phyloP scores from a whole-genome alignment of 2,113 vertebrate species.

The Gymnobelideus leadbeateri region DNA sequence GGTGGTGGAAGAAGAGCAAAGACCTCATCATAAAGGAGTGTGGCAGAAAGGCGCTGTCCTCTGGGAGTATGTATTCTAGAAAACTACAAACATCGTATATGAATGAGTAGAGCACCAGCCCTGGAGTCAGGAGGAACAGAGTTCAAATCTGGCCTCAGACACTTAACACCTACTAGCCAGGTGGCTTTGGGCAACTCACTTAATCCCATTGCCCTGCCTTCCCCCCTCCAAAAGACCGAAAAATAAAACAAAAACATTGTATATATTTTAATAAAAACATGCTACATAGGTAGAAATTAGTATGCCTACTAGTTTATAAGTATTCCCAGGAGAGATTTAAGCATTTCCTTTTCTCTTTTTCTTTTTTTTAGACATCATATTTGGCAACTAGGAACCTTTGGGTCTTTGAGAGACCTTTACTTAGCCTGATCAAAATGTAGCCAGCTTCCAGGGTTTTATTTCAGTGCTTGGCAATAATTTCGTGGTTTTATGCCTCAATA shows the following conservation, averaged over 20 bases:
- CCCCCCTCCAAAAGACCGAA: too few relatives aligned
- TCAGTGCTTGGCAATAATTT: conserved; percentile 36
- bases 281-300: neutral
- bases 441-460: conserved; percentile 31
- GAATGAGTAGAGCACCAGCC: too few relatives aligned
- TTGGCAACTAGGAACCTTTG: conserved; percentile 20
- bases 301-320: conserved; percentile 2
- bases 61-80: conserved; percentile 11
- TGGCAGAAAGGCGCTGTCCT: neutral
- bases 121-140: too few relatives aligned
- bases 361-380: conserved; percentile 32
- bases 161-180: too few relatives aligned
- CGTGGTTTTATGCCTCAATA: neutral
- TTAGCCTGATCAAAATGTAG: conserved; percentile 26
- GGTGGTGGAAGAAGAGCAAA: conserved; percentile 39
- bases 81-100: conserved; percentile 1
- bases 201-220: too few relatives aligned
- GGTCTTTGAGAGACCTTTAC: neutral
- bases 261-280: neutral
- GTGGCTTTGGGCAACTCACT: too few relatives aligned
- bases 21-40: neutral
- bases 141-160: too few relatives aligned
- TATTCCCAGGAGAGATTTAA: neutral
- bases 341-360: neutral
- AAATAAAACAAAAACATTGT: neutral